Evolutionary conservation across 2,113 vertebrate species (phyloP), one percentile per base, ranked within the genome.

Genomic region (Felis chaus): DNA sequence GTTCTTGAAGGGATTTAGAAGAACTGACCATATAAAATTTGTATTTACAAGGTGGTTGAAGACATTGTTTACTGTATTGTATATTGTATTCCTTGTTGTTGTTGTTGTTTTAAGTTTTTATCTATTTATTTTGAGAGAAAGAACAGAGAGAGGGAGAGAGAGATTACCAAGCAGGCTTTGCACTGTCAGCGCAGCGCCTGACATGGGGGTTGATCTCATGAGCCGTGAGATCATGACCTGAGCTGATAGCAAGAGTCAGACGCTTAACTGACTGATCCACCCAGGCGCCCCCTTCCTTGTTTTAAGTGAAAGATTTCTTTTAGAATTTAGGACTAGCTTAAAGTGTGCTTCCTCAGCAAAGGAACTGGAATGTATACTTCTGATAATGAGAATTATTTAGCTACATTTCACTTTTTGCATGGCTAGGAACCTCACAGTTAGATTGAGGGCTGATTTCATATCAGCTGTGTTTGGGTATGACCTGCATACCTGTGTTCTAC

Each of bases 221-320:
- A 61, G 21, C 21, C 1, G 21, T 61, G 57, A 61, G 57, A 61
- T 61, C 57, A 61, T 8, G 21, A 61, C 57, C 57, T 61, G 57
- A 61, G 7, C 57, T 3, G 21, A 7, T 25, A 61, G 21, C 21
- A 61, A 61, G 57, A 9, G 57, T 61, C 3, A 61, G 21, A 57
- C 1, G 16, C 55, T 57, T 57, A 57, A 57, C 55, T 4, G 1
- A 55, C 55, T 57, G 55, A 61, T 23, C 57, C 57, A 61, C 57
- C 57, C 21, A 61, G 57, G 21, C 1, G 57, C 57, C 57, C 57
- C 21, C 15, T 78, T 66, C n/a, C 11, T 3, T 78, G 39, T 89
- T 94, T 89, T 91, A 93, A 93, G 12, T 55, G 61, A 82, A 91
- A 68, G 16, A 45, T 89, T 81, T 89, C 21, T 92, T 71, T 78